phyloP scores from a whole-genome alignment of 2,888 invertebrate species.

The Empis stercorea region DNA sequence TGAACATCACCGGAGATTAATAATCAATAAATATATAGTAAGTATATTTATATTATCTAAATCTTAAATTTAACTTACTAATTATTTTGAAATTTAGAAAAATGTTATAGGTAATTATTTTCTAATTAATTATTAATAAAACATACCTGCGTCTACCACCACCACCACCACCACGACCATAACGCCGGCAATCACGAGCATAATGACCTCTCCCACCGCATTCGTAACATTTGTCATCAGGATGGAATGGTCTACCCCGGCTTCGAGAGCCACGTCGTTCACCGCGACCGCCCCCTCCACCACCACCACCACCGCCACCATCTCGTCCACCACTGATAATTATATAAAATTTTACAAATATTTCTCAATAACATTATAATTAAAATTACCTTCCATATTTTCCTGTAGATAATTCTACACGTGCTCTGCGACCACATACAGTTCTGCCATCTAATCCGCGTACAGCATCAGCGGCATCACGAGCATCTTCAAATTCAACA shows the following conservation, averaged over 20 bases:
- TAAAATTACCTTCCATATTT: constrained; percentile 41
- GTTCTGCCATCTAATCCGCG: constrained; percentile 61
- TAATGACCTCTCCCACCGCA: constrained; percentile 91
- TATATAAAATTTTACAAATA: no score
- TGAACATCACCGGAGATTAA: no score
- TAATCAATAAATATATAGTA: no score
- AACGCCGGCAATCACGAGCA: constrained; percentile 76
- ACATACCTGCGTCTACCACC: constrained; percentile 42
- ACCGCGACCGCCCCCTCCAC: constrained; percentile 15
- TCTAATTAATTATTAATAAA: not conserved
- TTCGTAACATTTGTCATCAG: constrained; percentile 87
- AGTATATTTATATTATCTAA: no score
- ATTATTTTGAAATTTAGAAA: no score
- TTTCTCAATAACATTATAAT: no score
- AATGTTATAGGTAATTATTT: no score
- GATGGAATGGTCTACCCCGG: constrained; percentile 56
- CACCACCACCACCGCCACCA: constrained; percentile 28
- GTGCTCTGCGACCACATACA: constrained; percentile 77
- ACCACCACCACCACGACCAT: constrained; percentile 42
- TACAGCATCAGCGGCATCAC: constrained; percentile 85
- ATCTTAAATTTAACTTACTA: no score
- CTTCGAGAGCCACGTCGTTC: constrained; percentile 11
- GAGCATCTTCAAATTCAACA: constrained; percentile 82
- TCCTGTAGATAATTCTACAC: constrained; percentile 87
- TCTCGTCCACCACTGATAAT: constrained; percentile 35